Percentiles rank a stretch among this genome's conserved stretches.
Evolutionary conservation across 2,888 invertebrate genomes (phyloP).

Genomic region (Troides oblongomaculatus): DNA sequence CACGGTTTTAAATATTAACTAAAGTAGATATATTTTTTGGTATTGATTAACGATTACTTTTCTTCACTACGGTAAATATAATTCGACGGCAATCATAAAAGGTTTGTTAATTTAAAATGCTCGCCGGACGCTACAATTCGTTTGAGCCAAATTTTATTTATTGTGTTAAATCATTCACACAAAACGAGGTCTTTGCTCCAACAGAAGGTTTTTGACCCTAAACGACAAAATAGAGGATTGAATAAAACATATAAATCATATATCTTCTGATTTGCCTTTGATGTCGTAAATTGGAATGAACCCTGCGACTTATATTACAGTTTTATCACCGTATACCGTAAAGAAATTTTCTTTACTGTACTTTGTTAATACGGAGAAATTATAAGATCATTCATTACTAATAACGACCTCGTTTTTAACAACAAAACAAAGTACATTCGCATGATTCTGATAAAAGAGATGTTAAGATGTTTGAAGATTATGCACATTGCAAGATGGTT

Average conservation of each 20-base stretch:
- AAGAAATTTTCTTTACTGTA: neutral
- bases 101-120: neutral
- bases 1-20: too few species aligned
- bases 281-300: neutral
- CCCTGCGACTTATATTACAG: neutral
- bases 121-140: neutral
- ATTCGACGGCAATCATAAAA: neutral
- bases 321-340: neutral
- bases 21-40: too few species aligned
- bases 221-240: neutral
- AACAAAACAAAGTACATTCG: too few species aligned
- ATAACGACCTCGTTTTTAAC: too few species aligned
- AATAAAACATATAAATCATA: slow-evolving; percentile 7
- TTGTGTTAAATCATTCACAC: slow-evolving; percentile 13
- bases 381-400: too few species aligned
- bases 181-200: slow-evolving; percentile 5
- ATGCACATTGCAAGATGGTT: too few species aligned
- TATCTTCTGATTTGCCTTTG: slow-evolving; percentile 2
- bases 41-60: too few species aligned
- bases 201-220: neutral
- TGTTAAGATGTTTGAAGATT: too few species aligned
- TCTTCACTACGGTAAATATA: too few species aligned
- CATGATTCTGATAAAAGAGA: too few species aligned
- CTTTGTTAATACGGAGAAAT: too few species aligned
- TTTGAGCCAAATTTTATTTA: neutral